A percentile compares a stretch with the other conserved stretches of the same genome.
Evolutionary conservation across 2,888 invertebrate species (phyloP).

Genomic region (Orthosia gracilis): DNA sequence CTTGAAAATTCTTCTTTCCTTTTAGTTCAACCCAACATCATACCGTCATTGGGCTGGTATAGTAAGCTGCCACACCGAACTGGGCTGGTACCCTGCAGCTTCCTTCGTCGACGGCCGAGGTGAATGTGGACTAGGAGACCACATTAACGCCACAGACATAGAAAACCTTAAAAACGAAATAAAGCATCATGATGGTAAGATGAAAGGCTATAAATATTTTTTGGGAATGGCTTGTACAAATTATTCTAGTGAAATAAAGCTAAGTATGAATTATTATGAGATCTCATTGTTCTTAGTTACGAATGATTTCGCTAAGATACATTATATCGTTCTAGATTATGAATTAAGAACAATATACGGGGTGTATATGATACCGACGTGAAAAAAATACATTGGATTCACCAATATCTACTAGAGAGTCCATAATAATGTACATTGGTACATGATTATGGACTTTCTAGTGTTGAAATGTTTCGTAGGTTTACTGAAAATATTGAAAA

Average conservation of each 20-base stretch:
- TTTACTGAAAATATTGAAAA: too few relatives aligned
- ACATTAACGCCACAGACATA: conserved; percentile 88
- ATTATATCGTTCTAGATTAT: too few relatives aligned
- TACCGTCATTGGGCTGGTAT: conserved; percentile 92
- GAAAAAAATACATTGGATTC: too few relatives aligned
- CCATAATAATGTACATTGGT: too few relatives aligned
- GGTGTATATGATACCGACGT: too few relatives aligned
- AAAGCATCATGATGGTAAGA: conserved; percentile 86
- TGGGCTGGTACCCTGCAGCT: conserved; percentile 94
- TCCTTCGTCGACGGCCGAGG: conserved; percentile 92
- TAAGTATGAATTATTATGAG: neutral
- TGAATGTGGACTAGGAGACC: conserved; percentile 89
- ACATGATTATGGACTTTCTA: too few relatives aligned
- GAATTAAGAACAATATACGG: too few relatives aligned
- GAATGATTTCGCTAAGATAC: too few relatives aligned
- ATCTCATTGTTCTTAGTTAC: neutral
- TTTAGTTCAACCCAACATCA: conserved; percentile 69
- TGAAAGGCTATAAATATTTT: neutral
- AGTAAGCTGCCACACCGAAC: conserved; percentile 92
- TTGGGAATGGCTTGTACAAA: neutral
- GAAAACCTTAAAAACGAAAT: conserved; percentile 90
- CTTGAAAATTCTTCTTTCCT: neutral
- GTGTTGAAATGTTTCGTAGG: too few relatives aligned
- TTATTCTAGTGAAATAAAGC: neutral
- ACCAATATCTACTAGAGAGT: too few relatives aligned